Base-by-base conservation (phyloP, 1,140 invertebrate species). In the Formica selysi region DNA sequence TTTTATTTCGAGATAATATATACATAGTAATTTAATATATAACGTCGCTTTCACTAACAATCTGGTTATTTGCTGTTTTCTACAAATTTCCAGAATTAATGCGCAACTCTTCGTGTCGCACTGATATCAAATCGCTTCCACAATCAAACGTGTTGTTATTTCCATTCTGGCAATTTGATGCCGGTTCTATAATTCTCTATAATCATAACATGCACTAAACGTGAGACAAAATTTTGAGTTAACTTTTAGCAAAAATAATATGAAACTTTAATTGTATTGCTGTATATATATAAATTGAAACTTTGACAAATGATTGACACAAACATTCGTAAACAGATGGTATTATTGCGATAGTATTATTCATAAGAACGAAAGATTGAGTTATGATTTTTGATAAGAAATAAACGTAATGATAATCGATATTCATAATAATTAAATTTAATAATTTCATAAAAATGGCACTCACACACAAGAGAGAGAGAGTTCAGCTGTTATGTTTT, bases 21-120 rank as follows among this genome's bases (percentile, higher is more conserved):
- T 70, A 11, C 44, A 13, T 19, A 41, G 26, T 44, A 74, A 83
- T 73, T 61, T 83, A 61, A 83, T 44, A 13, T n/a, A 73, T 48
- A 48, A 26, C 19, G 0, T 4, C 8, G 38, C 54, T 80, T n/a
- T 68, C 36, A 19, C 19, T 73, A 73, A 44, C 13, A 44, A 7
- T 3, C n/a, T 26, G 38, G 32, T 68, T 68, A 68, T 80, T 10
- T 29, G 19, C 13, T 61, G 54, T 81, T 73, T 74, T 83, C 19
- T 19, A 36, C 62, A 81, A 57, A 71, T 73, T 71, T 38, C 16
- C 13, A 41, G 3, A 59, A 74, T 62, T 19, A 73, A 83, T 73
- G 11, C 11, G 10, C 54, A 68, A 54, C 19, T 78, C 62, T 22
- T 10, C 10, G 13, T 36, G n/a, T 54, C 22, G 22, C 26, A 6